These are phyloP conservation scores for Carposina sasakii DNA, from an alignment of 1,140 invertebrate genomes.

Conservation along the genomic window DNA sequence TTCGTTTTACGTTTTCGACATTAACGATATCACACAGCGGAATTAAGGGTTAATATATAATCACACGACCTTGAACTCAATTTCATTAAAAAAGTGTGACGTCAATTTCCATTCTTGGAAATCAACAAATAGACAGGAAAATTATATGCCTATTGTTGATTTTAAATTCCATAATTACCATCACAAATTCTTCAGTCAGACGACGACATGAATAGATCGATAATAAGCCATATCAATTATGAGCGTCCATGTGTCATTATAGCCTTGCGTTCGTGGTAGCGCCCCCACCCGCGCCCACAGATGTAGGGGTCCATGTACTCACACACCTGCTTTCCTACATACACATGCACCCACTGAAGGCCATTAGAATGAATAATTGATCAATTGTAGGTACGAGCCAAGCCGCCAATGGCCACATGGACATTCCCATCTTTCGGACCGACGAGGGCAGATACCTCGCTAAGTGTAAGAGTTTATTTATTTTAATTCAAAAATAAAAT, in stretches of 20 bases:
- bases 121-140: no score
- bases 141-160: no score
- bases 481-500: slow-evolving; percentile 25
- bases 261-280: slow-evolving; percentile 18
- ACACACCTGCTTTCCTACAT: slow-evolving; percentile 20
- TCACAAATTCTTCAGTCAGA: no score
- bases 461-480: slow-evolving; percentile 75
- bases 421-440: slow-evolving; percentile 82
- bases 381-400: slow-evolving; percentile 64
- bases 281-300: slow-evolving; percentile 21
- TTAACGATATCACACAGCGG: no score
- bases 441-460: slow-evolving; percentile 88
- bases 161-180: no score
- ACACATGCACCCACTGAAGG: slow-evolving; percentile 41
- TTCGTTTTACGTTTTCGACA: no score
- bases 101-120: no score
- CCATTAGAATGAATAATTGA: slow-evolving; percentile 57
- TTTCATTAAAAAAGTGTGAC: no score
- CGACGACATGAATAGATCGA: no score
- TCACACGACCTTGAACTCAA: no score
- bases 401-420: slow-evolving; percentile 74
- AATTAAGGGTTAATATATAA: no score
- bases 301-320: slow-evolving; percentile 34
- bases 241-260: slow-evolving; percentile 18
- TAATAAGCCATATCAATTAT: slow-evolving; percentile 33